Percentiles rank a stretch among this genome's conserved stretches.
phyloP scores from a whole-genome alignment of 1,140 invertebrate genomes.

The Aricia agestis region DNA sequence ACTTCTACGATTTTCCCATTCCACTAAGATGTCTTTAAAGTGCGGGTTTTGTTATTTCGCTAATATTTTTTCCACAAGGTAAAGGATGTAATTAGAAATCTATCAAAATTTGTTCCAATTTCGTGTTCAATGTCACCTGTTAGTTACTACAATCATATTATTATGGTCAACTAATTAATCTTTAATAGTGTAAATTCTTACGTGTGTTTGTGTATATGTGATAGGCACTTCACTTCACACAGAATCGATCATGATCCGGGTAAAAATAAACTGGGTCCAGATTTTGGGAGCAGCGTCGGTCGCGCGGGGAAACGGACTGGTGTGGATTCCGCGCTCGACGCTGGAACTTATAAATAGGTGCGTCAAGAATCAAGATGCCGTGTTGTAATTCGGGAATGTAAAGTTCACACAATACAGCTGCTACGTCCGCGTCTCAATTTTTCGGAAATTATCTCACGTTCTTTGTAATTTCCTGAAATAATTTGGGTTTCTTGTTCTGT shows the following conservation, averaged over 20 bases:
- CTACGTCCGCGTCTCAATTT: conserved; percentile 19
- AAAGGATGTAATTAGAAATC: no score
- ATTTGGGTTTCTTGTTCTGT: no score
- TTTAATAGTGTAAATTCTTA: conserved; percentile 16
- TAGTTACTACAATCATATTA: not conserved
- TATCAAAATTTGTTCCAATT: not conserved
- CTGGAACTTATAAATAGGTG: conserved; percentile 71
- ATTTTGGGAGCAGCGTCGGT: conserved; percentile 28
- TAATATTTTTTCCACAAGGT: no score
- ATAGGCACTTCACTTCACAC: conserved; percentile 51
- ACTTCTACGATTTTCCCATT: no score
- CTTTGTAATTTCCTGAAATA: no score
- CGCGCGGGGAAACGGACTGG: conserved; percentile 57
- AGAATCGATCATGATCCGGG: conserved; percentile 43
- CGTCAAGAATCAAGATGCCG: conserved; percentile 38
- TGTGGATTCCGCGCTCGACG: conserved; percentile 59
- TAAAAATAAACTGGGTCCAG: conserved; percentile 21
- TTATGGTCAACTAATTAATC: not conserved
- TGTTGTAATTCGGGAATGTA: conserved; percentile 43
- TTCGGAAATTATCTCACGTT: not conserved
- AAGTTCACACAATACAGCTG: conserved; percentile 29
- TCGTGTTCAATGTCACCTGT: not conserved
- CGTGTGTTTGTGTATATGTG: conserved; percentile 21
- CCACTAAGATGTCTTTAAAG: no score
- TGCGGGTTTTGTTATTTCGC: no score